These are phyloP conservation scores for Neodontobutis hainanensis DNA, from an alignment of 2,113 vertebrate species.

Conservation along the genomic window DNA sequence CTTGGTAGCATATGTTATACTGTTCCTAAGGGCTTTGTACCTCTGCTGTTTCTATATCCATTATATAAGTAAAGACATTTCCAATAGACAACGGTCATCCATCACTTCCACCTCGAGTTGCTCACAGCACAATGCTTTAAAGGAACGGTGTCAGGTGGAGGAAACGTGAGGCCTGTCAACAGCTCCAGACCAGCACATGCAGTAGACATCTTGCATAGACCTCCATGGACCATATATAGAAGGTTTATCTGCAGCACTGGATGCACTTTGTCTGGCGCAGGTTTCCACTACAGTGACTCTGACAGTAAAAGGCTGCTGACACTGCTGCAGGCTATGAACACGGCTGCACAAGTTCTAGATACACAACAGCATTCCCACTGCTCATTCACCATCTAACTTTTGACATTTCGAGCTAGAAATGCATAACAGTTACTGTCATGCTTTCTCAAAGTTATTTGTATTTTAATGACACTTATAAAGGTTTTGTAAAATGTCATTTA, in stretches of 20 bases:
- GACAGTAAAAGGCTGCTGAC: conserved; percentile 31
- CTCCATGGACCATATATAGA: not conserved
- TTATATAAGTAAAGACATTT: conserved; percentile 47
- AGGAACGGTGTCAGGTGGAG: conserved; percentile 19
- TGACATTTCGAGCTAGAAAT: conserved; percentile 16
- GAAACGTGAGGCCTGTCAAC: conserved; percentile 21
- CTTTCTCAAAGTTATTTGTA: not conserved
- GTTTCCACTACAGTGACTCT: conserved; percentile 47
- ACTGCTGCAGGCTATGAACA: conserved; percentile 20
- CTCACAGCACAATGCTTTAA: conserved; percentile 15
- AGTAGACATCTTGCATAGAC: not conserved
- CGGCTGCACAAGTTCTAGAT: not conserved
- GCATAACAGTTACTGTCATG: not conserved
- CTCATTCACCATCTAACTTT: conserved; percentile 7
- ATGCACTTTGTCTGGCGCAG: conserved; percentile 29
- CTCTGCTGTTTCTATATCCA: conserved; percentile 28
- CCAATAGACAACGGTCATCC: conserved; percentile 37
- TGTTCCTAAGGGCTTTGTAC: not conserved
- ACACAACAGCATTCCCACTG: not conserved
- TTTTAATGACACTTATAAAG: too few relatives aligned
- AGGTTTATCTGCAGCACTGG: conserved; percentile 17
- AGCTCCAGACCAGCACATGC: conserved; percentile 8
- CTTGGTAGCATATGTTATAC: not conserved
- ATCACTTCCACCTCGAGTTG: conserved; percentile 35
- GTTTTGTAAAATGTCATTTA: conserved; percentile 31